A percentile compares a stretch with the other conserved stretches of the same genome.
Evolutionary conservation across 1,140 invertebrate genomes (phyloP).

Genomic region (Galleria mellonella): DNA sequence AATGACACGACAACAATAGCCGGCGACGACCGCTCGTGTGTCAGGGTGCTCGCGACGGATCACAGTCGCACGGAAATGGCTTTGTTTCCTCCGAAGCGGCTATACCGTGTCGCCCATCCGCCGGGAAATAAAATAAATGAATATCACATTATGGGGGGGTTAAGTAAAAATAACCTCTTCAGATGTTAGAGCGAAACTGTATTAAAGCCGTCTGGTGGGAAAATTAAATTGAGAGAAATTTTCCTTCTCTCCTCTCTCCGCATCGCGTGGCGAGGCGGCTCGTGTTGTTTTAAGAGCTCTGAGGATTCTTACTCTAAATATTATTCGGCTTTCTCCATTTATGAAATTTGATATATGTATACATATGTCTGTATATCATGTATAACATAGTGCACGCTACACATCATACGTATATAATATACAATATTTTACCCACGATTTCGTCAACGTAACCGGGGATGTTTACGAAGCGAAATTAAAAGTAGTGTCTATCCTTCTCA

Average conservation of each 20-base stretch:
- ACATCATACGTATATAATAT: too few species aligned
- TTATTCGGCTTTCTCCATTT: too few species aligned
- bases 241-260: constrained; percentile 11
- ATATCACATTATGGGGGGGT: constrained; percentile 37
- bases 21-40: neutral
- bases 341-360: too few species aligned
- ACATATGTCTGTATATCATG: too few species aligned
- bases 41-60: neutral
- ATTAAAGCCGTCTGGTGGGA: constrained; percentile 22
- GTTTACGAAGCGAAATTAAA: too few species aligned
- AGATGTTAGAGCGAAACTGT: constrained; percentile 21
- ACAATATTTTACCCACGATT: too few species aligned
- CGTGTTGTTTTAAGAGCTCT: constrained; percentile 24
- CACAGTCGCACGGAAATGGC: constrained; percentile 44
- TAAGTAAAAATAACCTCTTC: constrained; percentile 22
- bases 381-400: too few species aligned
- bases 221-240: constrained; percentile 42
- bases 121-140: constrained; percentile 57
- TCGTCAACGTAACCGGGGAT: too few species aligned
- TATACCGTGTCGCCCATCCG: constrained; percentile 30
- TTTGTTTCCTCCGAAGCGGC: constrained; percentile 49
- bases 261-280: constrained; percentile 15
- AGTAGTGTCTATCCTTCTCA: too few species aligned
- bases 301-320: too few species aligned
- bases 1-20: too few species aligned